These are phyloP conservation scores for Zophobas atratus DNA, from an alignment of 1,140 invertebrate genomes.

Conservation along the genomic window DNA sequence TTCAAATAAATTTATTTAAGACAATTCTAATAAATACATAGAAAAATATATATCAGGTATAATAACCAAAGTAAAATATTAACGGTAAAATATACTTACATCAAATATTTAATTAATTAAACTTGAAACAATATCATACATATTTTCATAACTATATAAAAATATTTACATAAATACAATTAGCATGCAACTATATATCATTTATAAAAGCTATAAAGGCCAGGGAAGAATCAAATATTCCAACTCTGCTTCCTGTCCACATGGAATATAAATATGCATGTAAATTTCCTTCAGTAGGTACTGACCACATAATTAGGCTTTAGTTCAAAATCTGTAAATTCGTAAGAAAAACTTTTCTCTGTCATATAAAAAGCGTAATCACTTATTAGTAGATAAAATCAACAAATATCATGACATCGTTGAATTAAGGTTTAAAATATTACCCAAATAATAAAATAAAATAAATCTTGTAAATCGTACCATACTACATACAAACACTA, in stretches of 20 bases:
- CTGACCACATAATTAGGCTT: background rate
- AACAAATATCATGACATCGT: too few relatives aligned
- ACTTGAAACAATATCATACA: conserved; percentile 6
- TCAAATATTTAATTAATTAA: conserved; percentile 10
- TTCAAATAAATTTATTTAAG: conserved; percentile 25
- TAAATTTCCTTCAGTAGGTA: too few relatives aligned
- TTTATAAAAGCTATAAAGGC: conserved; percentile 25
- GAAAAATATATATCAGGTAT: conserved; percentile 28
- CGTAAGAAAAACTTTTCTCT: too few relatives aligned
- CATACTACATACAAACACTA: conserved; percentile 11
- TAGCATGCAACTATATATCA: conserved; percentile 27
- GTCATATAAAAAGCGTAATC: too few relatives aligned
- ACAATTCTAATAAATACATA: conserved; percentile 29
- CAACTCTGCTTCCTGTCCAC: background rate
- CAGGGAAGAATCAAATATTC: conserved; percentile 24
- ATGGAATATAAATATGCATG: too few relatives aligned
- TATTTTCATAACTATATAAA: conserved; percentile 23
- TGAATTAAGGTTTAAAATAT: too few relatives aligned
- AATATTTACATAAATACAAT: conserved; percentile 40
- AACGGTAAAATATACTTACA: conserved; percentile 16
- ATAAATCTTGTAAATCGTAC: background rate
- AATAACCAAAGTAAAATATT: conserved; percentile 17
- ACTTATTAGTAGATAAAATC: too few relatives aligned
- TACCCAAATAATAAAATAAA: too few relatives aligned
- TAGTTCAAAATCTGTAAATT: background rate